phyloP scores from a whole-genome alignment of 2,888 invertebrate species.

The Glaucopsyche alexis region DNA sequence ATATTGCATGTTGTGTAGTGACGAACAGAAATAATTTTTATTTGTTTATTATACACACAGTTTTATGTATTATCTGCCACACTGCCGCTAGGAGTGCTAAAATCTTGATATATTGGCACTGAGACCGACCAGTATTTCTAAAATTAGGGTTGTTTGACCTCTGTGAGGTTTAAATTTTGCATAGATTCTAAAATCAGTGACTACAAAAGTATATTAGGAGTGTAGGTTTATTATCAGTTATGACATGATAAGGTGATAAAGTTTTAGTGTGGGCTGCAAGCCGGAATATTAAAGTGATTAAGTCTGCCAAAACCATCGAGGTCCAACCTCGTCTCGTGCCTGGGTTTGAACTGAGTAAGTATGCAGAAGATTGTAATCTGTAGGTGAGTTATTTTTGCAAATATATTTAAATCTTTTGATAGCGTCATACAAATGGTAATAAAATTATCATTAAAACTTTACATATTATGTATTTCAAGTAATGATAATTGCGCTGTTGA shows the following conservation, averaged over 20 bases:
- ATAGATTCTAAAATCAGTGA: neutral
- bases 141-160: conserved; percentile 14
- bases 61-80: conserved; percentile 62
- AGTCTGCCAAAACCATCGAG: neutral
- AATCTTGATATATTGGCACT: conserved; percentile 16
- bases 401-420: neutral
- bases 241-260: conserved; percentile 18
- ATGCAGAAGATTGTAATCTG: neutral
- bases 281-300: conserved; percentile 23
- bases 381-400: conserved; percentile 21
- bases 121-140: conserved; percentile 14
- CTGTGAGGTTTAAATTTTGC: conserved; percentile 15
- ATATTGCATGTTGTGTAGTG: conserved; percentile 75
- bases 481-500: neutral
- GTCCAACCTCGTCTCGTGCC: neutral
- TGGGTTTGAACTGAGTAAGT: conserved; percentile 13
- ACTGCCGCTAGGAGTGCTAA: conserved; percentile 46
- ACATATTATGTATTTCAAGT: neutral
- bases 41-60: conserved; percentile 71
- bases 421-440: neutral
- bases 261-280: conserved; percentile 23
- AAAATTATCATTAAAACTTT: neutral
- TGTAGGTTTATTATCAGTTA: conserved; percentile 17
- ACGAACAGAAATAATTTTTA: conserved; percentile 67
- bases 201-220: conserved; percentile 16